Evolutionary conservation across 2,888 invertebrate genomes (phyloP).

Genomic region (Netelia fuscicornis): DNA sequence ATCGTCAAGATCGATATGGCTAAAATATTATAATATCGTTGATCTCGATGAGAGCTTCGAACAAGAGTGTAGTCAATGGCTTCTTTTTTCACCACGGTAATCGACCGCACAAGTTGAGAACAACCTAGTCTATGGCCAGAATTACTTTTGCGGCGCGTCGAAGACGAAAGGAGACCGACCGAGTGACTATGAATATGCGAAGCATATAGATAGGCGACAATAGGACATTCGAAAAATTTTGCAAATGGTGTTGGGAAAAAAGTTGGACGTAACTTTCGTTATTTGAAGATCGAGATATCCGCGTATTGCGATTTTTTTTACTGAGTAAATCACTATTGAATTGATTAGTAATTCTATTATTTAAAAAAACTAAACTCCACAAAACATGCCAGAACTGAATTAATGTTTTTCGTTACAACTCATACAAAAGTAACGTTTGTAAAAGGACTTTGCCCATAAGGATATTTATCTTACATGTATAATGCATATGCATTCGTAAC

Average conservation of each 20-base stretch:
- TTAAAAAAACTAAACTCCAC: no score
- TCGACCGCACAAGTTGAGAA: conserved; percentile 77
- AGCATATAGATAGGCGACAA: not conserved
- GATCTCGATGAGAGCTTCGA: conserved; percentile 33
- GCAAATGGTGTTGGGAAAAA: not conserved
- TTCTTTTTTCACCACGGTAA: conserved; percentile 68
- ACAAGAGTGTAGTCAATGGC: conserved; percentile 76
- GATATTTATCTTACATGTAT: no score
- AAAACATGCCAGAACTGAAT: no score
- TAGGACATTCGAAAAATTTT: not conserved
- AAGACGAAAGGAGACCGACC: not conserved
- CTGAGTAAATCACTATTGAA: not conserved
- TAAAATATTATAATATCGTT: conserved; percentile 22
- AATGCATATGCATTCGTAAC: no score
- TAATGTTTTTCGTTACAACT: no score
- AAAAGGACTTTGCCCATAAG: no score
- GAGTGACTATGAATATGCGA: not conserved
- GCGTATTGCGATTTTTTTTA: not conserved
- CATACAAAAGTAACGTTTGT: no score
- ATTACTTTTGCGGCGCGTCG: not conserved
- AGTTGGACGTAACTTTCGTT: not conserved
- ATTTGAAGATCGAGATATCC: not conserved
- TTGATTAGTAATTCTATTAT: no score
- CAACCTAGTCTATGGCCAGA: conserved; percentile 69
- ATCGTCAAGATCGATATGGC: not conserved